phyloP scores from a whole-genome alignment of 2,797 vertebrate genomes.

The Mycteria americana region DNA sequence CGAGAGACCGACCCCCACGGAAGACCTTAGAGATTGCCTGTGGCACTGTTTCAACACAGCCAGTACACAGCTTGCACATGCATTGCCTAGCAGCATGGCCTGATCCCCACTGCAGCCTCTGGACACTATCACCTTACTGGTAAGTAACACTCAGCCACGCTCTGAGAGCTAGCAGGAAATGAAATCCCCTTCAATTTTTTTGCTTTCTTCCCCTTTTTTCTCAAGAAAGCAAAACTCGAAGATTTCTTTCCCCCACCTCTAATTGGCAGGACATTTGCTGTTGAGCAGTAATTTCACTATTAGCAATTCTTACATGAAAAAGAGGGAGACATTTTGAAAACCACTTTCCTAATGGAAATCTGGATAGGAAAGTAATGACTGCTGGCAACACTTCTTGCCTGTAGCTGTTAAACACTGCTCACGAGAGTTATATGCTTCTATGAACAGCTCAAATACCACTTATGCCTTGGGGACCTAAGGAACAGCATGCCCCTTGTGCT shows the following conservation, averaged over 20 bases:
- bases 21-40: neutral
- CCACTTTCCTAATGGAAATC: neutral
- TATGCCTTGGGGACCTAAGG: neutral
- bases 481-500: neutral
- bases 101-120: too few species aligned
- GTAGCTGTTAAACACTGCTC: neutral
- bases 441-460: neutral
- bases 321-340: neutral
- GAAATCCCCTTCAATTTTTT: neutral
- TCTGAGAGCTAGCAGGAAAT: neutral
- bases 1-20: rapidly evolving
- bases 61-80: too few species aligned
- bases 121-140: rapidly evolving
- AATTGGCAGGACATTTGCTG: neutral
- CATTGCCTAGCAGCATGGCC: neutral
- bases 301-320: neutral
- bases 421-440: neutral
- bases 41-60: neutral
- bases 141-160: neutral
- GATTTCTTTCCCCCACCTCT: neutral
- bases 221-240: neutral
- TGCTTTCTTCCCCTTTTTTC: neutral
- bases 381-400: neutral
- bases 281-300: neutral
- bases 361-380: neutral